Evolutionary conservation across 2,888 invertebrate genomes (phyloP), one percentile per base, ranked within the genome.

Genomic region (Fragum whitleyi): DNA sequence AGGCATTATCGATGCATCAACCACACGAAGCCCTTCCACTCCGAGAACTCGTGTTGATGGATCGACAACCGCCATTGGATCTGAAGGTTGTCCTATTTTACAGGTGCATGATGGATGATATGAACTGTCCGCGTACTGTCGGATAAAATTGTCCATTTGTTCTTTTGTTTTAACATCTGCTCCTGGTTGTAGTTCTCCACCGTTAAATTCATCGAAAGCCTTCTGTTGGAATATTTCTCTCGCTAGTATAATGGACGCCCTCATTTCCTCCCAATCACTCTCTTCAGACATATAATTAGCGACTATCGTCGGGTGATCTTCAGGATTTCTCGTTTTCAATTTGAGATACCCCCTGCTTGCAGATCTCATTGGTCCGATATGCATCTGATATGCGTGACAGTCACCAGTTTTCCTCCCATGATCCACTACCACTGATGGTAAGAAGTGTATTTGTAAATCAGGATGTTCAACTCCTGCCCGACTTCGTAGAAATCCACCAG

Each of bases 1-100:
- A 0, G 97, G 97, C 87, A 97, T 94, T 1, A 97, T 95, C 89
- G 97, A 97, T 3, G 97, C 97, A 93, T 98, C 97, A 85, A 97
- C 96, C 72, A 97, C 95, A 57, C 97, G 95, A 5, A 97, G 92
- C 28, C 96, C 95, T 0, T 95, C 94, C 0, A 96, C 93, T 0
- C 96, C 96, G 23, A 91, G 81, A 3, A 94, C 94, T 61, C 86
- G 84, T 23, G 92, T 89, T 36, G 95, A 91, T 1, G 96, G 94
- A 90, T 97, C 96, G 0, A 97, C 96, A 0, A 97, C 97, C 2
- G 95, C 95, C 94, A 93, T 91, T 2, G 83, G 83, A 84, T 95
- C 95, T 26, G 90, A 88, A 1, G 77, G 82, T n/a, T 81, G 91
- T 1, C 96, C 97, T 92, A 97, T 97, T 47, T 96, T 95, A 90